A percentile compares a stretch with the other conserved stretches of the same genome.
phyloP scores from a whole-genome alignment of 2,888 invertebrate genomes.

The Antitype chi region DNA sequence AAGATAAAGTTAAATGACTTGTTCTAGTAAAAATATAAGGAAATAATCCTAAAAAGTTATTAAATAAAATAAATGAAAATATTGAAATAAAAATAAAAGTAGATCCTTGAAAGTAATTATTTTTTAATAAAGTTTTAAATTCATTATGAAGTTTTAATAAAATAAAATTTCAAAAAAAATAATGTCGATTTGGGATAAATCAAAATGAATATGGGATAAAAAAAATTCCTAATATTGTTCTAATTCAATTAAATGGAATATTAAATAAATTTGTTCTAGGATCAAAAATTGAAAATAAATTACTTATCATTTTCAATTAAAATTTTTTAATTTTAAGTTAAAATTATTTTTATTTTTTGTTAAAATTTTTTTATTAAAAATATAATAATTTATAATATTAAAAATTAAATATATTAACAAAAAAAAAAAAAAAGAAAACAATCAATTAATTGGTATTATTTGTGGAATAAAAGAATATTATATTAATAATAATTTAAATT shows the following conservation, averaged over 20 bases:
- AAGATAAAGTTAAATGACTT: slow-evolving; percentile 91
- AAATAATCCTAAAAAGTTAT: slow-evolving; percentile 93
- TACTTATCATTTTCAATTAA: slow-evolving; percentile 92
- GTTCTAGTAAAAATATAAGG: slow-evolving; percentile 93
- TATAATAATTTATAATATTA: slow-evolving; percentile 89
- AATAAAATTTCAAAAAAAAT: slow-evolving; percentile 87
- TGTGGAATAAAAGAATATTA: slow-evolving; percentile 93
- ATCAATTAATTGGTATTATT: slow-evolving; percentile 92
- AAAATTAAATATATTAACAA: slow-evolving; percentile 85
- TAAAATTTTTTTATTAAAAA: slow-evolving; percentile 73
- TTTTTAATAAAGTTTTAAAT: slow-evolving; percentile 90
- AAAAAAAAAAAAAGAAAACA: slow-evolving; percentile 86
- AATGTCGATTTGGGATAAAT: slow-evolving; percentile 89
- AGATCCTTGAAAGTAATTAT: slow-evolving; percentile 85
- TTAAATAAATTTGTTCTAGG: slow-evolving; percentile 89
- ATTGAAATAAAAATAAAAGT: slow-evolving; percentile 90
- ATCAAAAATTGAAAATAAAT: slow-evolving; percentile 93
- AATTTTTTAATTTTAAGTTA: slow-evolving; percentile 73
- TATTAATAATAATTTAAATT: slow-evolving; percentile 90
- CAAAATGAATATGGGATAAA: slow-evolving; percentile 89
- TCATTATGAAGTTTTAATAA: slow-evolving; percentile 87
- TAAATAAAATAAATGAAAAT: slow-evolving; percentile 91
- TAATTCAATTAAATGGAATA: slow-evolving; percentile 91
- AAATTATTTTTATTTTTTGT: slow-evolving; percentile 71
- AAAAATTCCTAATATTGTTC: slow-evolving; percentile 88